Conservation (phyloP, 2,888 invertebrate species). For the Drosophila kanekoi region DNA sequence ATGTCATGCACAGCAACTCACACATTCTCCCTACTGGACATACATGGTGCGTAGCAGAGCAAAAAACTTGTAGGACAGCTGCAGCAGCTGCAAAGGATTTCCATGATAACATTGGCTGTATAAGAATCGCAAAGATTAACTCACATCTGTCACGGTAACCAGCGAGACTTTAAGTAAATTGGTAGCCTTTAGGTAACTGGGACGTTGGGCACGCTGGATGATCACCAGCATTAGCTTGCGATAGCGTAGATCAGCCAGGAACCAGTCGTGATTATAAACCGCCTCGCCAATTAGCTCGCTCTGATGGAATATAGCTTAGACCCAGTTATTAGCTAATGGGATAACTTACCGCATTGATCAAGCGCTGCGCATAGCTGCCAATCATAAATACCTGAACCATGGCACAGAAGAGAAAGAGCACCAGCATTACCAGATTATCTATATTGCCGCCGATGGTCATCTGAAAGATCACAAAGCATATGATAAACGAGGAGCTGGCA, state of each 20-base stretch:
- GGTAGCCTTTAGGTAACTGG: conserved; percentile 75
- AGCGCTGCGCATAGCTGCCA: conserved; percentile 74
- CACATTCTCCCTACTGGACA: conserved; percentile 46
- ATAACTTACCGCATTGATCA: conserved; percentile 73
- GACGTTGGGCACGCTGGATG: conserved; percentile 75
- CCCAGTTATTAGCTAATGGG: too few relatives aligned
- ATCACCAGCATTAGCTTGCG: conserved; percentile 77
- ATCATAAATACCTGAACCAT: conserved; percentile 79
- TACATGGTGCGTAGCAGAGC: conserved; percentile 83
- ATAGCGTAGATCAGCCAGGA: conserved; percentile 65
- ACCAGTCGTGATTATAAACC: conserved; percentile 81
- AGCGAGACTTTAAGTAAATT: conserved; percentile 74
- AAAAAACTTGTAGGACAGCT: conserved; percentile 83
- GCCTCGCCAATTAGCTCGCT: conserved; percentile 75
- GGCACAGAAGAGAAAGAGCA: conserved; percentile 77
- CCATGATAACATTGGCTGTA: too few relatives aligned
- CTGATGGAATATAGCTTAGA: conserved; percentile 40
- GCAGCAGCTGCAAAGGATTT: conserved; percentile 71
- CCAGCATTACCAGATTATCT: conserved; percentile 70
- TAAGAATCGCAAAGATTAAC: conserved; percentile 10
- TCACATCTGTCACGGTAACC: conserved; percentile 77
- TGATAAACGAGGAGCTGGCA: conserved; percentile 76
- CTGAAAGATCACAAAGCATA: conserved; percentile 83
- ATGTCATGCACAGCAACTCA: not conserved
- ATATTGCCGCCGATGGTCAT: conserved; percentile 73